Evolutionary conservation across 2,113 vertebrate species (phyloP), one percentile per base, ranked within the genome.

Genomic region (Gopherus evgoodei): DNA sequence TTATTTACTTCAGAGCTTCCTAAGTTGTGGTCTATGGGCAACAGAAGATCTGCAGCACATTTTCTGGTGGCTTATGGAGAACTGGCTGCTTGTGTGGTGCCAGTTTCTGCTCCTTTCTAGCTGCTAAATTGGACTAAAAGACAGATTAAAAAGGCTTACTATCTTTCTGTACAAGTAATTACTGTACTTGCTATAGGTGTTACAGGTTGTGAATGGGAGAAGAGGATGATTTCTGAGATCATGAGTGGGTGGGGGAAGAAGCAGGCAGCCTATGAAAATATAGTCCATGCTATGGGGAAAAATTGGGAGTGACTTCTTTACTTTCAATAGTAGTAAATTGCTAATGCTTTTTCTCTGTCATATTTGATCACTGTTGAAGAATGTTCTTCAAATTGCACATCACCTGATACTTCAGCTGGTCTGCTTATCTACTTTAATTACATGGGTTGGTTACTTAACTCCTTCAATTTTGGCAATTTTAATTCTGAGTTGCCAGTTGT

Each of bases 31-130:
- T 31, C 29, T 13, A 35, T n/a, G 35, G 2, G 62, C 35, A 31
- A 35, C 35, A n/a, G 35, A 69, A 69, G 35, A n/a, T 7, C 14
- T n/a, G 31, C 62, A 31, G 62, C n/a, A 19, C 17, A 9, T 17
- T 69, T 62, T 62, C 59, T 69, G 62, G 62, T 69, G 29, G 62
- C 31, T n/a, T 35, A n/a, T n/a, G 14, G 65, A 38, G 16, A 35
- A 21, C n/a, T 72, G 65, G 35, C 65, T 16, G 14, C 65, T 72
- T 38, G 27, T 38, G 19, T 38, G n/a, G 7, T n/a, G 65, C 65
- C n/a, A 38, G 35, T 17, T 17, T 2, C 29, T 19, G 0, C 54
- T n/a, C 50, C 38, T 14, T 81, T 24, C 62, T 1, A 47, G 8
- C 35, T 12, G 13, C 44, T 25, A 0, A 31, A 53, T 22, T 65